Percentiles rank a stretch among this genome's conserved stretches.
Evolutionary conservation across 2,888 invertebrate species (phyloP).

Genomic region (Eristalinus sepulchralis): DNA sequence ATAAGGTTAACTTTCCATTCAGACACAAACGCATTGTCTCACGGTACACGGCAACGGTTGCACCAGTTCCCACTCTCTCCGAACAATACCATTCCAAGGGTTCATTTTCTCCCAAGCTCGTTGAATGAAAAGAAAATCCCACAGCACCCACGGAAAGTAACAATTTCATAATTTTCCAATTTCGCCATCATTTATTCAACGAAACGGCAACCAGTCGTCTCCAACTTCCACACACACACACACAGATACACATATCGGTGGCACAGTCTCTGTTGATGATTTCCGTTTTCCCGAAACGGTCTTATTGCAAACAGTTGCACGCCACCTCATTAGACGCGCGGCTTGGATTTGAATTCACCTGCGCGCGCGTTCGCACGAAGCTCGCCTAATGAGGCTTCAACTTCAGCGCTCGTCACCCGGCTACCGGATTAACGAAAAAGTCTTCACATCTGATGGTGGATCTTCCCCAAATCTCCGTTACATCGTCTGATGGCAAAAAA

Average conservation of each 20-base stretch:
- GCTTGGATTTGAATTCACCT: constrained; percentile 27
- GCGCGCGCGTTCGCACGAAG: neutral
- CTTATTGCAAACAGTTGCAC: neutral
- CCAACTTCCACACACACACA: constrained; percentile 3
- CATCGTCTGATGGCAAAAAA: neutral
- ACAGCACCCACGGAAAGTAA: constrained; percentile 15
- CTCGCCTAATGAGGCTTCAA: neutral
- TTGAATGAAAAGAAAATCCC: constrained; percentile 16
- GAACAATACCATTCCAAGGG: constrained; percentile 1
- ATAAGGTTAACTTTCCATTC: neutral
- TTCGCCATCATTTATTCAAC: constrained; percentile 45
- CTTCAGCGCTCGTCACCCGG: neutral
- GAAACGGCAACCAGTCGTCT: neutral
- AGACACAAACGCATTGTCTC: neutral
- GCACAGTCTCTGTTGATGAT: neutral
- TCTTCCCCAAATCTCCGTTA: neutral
- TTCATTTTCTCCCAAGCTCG: neutral
- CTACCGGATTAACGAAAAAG: neutral
- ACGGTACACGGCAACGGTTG: neutral
- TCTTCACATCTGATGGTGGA: neutral
- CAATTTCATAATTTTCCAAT: constrained; percentile 44
- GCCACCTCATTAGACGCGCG: constrained; percentile 7
- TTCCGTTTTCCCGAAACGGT: constrained; percentile 17
- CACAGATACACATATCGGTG: neutral
- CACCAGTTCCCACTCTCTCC: neutral